Evolutionary conservation across 2,797 vertebrate genomes (phyloP).

Genomic region (Lacerta bilineata): DNA sequence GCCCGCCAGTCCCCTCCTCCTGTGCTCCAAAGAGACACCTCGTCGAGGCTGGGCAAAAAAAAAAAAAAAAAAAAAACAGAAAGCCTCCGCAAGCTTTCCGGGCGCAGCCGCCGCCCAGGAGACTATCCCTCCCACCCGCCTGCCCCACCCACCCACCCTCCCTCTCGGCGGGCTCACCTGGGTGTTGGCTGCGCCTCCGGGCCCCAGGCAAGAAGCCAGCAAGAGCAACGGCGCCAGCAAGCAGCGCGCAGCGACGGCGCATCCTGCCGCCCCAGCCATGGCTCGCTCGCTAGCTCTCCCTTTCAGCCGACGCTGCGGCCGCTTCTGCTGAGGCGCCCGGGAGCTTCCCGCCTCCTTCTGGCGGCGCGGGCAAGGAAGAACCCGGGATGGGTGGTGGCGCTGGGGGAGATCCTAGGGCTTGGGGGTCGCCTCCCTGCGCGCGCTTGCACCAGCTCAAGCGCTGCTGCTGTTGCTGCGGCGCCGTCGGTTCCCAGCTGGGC

Average conservation of each 20-base stretch:
- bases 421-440: conserved; percentile 51
- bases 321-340: conserved; percentile 19
- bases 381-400: neutral
- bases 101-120: neutral
- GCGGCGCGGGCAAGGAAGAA: too few species aligned
- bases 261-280: conserved; percentile 50
- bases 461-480: neutral
- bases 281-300: conserved; percentile 41
- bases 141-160: neutral
- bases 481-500: conserved; percentile 18
- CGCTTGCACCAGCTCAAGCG: conserved; percentile 49
- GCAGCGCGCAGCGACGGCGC: conserved; percentile 17
- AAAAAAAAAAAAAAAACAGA: too few species aligned
- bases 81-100: neutral
- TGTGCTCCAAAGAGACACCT: neutral
- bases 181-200: conserved; percentile 27
- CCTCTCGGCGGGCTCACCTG: conserved; percentile 32
- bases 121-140: neutral
- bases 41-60: neutral
- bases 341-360: neutral
- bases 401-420: neutral
- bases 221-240: conserved; percentile 14
- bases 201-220: neutral
- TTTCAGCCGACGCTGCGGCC: conserved; percentile 31
- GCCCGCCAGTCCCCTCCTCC: too few species aligned